phyloP scores from a whole-genome alignment of 1,140 invertebrate genomes.

The Cydia strobilella region DNA sequence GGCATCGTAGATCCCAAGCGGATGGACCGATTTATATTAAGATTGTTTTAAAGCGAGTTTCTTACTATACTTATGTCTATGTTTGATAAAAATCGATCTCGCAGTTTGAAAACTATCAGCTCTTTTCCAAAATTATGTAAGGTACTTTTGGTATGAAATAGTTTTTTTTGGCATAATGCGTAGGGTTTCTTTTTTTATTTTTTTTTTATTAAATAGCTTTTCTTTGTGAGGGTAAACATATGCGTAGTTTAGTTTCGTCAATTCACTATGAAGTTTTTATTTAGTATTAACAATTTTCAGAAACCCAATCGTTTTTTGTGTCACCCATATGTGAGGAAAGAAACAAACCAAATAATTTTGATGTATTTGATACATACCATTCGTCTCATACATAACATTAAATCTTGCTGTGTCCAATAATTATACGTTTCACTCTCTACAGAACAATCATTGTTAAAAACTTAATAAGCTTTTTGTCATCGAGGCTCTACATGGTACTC shows the following conservation, averaged over 20 bases:
- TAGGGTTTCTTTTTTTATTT: background rate
- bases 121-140: no score
- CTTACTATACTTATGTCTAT: no score
- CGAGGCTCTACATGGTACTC: slow-evolving; percentile 29
- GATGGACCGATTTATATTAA: no score
- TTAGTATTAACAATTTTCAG: no score
- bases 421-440: slow-evolving; percentile 29
- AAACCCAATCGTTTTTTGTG: background rate
- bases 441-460: slow-evolving; percentile 31
- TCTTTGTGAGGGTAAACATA: background rate
- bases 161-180: no score
- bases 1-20: no score
- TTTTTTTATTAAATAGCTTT: background rate
- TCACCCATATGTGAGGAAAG: background rate
- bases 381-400: slow-evolving; percentile 23
- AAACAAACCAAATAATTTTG: background rate
- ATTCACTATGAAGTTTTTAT: background rate
- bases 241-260: background rate
- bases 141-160: no score
- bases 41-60: no score
- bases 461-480: slow-evolving; percentile 33
- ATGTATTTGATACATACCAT: background rate
- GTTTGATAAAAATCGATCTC: no score
- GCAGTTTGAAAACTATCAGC: no score
- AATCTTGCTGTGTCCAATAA: slow-evolving; percentile 11